These are phyloP conservation scores for Pyrgus malvae DNA, from an alignment of 2,888 invertebrate species.

Conservation along the genomic window DNA sequence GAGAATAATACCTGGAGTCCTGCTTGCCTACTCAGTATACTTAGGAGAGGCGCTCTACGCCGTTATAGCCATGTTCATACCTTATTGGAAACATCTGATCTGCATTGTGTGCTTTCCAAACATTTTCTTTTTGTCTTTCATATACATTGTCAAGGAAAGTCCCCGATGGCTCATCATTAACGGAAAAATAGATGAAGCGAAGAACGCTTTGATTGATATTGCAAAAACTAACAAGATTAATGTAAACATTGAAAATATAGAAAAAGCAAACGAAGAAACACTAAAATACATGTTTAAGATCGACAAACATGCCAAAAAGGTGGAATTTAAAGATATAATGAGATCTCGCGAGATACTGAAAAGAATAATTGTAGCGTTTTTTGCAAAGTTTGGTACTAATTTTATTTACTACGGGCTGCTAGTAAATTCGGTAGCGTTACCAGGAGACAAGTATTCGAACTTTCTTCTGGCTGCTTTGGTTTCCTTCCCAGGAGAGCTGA, in stretches of 20 bases:
- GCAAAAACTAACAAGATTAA: conserved; percentile 55
- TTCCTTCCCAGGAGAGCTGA: conserved; percentile 67
- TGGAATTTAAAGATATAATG: conserved; percentile 49
- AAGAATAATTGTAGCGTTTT: conserved; percentile 47
- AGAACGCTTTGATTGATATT: conserved; percentile 47
- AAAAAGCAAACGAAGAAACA: conserved; percentile 45
- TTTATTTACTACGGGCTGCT: conserved; percentile 68
- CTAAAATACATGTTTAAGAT: conserved; percentile 58
- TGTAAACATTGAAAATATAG: conserved; percentile 49
- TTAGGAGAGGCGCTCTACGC: conserved; percentile 61
- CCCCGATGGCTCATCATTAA: conserved; percentile 65
- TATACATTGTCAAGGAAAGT: conserved; percentile 57
- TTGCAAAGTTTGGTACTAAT: conserved; percentile 54
- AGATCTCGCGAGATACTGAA: conserved; percentile 55
- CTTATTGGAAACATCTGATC: conserved; percentile 61
- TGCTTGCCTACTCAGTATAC: conserved; percentile 59
- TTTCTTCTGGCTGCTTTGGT: conserved; percentile 61
- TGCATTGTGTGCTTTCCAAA: conserved; percentile 59
- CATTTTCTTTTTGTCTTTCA: conserved; percentile 49
- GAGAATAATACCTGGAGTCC: conserved; percentile 56
- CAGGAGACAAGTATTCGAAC: conserved; percentile 65
- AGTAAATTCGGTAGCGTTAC: conserved; percentile 63
- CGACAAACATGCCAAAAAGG: conserved; percentile 46
- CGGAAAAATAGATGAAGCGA: conserved; percentile 55
- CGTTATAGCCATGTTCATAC: conserved; percentile 56